Percentiles rank a stretch among this genome's conserved stretches.
Conservation (phyloP, 1,140 invertebrate species). For the Drosophila nigromelanica region DNA sequence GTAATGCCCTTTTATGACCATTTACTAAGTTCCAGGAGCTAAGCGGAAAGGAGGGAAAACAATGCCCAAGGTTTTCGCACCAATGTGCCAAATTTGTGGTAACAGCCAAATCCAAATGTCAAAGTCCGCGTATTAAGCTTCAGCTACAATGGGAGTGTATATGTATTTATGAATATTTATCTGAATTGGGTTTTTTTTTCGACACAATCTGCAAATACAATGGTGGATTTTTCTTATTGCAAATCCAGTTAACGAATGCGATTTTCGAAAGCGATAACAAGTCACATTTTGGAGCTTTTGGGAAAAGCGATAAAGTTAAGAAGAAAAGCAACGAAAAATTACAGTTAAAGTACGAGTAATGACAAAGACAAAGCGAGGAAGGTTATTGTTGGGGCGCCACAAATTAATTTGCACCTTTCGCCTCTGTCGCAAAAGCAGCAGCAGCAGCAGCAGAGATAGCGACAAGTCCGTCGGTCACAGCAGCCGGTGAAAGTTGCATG, state of each 20-base stretch:
- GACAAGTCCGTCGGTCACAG: conserved; percentile 29
- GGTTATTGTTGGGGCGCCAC: conserved; percentile 71
- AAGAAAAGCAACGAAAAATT: conserved; percentile 46
- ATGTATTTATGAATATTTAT: conserved; percentile 20
- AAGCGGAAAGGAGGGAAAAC: conserved; percentile 17
- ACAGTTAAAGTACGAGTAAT: conserved; percentile 35
- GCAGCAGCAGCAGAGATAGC: conserved; percentile 26
- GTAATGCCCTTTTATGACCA: conserved; percentile 1
- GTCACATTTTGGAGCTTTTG: conserved; percentile 66
- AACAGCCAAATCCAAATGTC: conserved; percentile 45
- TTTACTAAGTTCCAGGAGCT: not conserved
- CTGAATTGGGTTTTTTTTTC: conserved; percentile 33
- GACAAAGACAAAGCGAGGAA: conserved; percentile 62
- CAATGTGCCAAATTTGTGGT: conserved; percentile 57
- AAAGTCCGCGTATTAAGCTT: conserved; percentile 41
- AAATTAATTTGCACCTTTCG: conserved; percentile 82
- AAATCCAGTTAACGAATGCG: conserved; percentile 61
- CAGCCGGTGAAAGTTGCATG: conserved; percentile 77
- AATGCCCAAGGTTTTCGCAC: conserved; percentile 69
- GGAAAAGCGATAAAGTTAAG: conserved; percentile 28
- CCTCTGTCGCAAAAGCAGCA: conserved; percentile 42
- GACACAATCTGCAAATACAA: conserved; percentile 53
- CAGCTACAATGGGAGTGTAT: not conserved
- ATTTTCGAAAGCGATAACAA: conserved; percentile 73
- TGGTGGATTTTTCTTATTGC: conserved; percentile 60